Evolutionary conservation across 2,113 vertebrate genomes (phyloP).

Genomic region (Epinephelus moara): DNA sequence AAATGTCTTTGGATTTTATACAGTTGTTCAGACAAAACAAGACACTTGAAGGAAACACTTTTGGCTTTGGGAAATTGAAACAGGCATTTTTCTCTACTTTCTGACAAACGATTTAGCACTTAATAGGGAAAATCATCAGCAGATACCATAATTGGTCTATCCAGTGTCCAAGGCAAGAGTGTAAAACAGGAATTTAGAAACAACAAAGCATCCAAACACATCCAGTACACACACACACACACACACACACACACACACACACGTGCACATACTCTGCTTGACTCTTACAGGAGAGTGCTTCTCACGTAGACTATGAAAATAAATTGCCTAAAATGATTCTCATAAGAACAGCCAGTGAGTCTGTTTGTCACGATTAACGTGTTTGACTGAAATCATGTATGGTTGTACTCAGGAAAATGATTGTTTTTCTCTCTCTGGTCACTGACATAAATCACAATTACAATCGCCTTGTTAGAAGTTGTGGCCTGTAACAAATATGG

Average conservation of each 20-base stretch:
- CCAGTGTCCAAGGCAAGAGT: background rate
- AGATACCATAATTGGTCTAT: background rate
- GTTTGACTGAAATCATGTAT: conserved; percentile 34
- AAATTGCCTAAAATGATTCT: conserved; percentile 45
- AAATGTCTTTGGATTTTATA: background rate
- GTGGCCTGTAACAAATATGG: background rate
- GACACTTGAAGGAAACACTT: background rate
- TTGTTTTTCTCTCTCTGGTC: conserved; percentile 17
- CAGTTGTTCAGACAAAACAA: background rate
- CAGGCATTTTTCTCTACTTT: background rate
- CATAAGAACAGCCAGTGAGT: conserved; percentile 14
- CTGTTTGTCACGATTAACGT: conserved; percentile 43
- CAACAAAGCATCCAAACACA: background rate
- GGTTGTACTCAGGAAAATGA: background rate
- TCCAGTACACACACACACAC: background rate
- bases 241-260: background rate
- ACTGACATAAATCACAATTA: conserved; percentile 41
- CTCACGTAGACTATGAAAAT: conserved; percentile 32
- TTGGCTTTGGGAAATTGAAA: background rate
- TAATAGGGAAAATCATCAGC: background rate
- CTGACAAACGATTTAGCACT: background rate
- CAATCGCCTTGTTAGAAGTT: conserved; percentile 1
- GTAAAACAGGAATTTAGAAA: background rate
- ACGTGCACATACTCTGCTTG: background rate
- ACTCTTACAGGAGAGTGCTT: background rate